Conservation (phyloP, 2,113 vertebrate genomes). For the Trichomycterus rosablanca region DNA sequence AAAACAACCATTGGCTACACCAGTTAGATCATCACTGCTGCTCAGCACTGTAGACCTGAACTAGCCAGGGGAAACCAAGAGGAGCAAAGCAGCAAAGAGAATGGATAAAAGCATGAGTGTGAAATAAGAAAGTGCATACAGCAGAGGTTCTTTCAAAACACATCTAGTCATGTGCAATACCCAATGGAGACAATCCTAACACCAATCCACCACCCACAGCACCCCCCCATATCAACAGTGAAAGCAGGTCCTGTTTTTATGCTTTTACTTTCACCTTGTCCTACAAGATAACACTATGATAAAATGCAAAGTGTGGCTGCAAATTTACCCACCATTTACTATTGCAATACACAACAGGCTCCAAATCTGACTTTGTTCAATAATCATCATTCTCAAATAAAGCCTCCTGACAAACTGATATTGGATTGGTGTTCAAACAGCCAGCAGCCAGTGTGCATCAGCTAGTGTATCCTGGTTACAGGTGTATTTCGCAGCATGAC, state of each 20-base stretch:
- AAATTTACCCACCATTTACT: background rate
- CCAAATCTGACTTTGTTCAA: no score
- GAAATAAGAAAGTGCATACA: background rate
- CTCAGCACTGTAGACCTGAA: background rate
- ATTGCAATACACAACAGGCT: no score
- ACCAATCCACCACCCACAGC: background rate
- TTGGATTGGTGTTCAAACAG: slow-evolving; percentile 10
- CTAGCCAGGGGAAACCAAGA: background rate
- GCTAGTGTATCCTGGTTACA: slow-evolving; percentile 24
- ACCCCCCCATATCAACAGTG: slow-evolving; percentile 20
- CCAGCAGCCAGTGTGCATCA: background rate
- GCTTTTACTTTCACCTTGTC: background rate
- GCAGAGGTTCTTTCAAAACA: no score
- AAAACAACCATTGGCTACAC: no score
- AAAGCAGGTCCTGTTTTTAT: background rate
- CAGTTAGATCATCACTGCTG: background rate
- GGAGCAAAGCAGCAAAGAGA: background rate
- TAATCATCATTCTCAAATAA: background rate
- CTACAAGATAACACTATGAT: background rate
- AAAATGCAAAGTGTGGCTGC: no score
- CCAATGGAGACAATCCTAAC: slow-evolving; percentile 41
- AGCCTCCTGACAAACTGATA: background rate
- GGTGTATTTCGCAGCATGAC: background rate
- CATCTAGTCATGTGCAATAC: slow-evolving; percentile 46
- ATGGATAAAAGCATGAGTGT: background rate